Conservation (phyloP, 2,888 invertebrate species). For the Melangyna quadrimaculata region DNA sequence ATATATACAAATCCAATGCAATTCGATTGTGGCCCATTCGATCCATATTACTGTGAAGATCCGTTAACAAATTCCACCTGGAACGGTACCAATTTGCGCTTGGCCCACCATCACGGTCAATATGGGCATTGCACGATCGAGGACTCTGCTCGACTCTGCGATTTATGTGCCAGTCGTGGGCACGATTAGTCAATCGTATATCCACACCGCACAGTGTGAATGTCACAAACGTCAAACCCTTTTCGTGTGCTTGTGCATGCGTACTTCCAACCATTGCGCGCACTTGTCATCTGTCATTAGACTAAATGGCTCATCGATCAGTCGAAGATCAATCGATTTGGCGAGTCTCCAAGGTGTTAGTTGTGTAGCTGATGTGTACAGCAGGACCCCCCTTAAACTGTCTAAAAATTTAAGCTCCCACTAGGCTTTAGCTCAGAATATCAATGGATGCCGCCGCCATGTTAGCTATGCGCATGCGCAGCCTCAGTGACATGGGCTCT, state of each 20-base stretch:
- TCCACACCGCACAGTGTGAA: background rate
- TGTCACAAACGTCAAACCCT: slow-evolving; percentile 42
- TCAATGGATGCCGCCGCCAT: slow-evolving; percentile 66
- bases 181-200: slow-evolving; percentile 57
- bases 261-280: slow-evolving; percentile 44
- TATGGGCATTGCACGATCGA: slow-evolving; percentile 64
- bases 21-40: slow-evolving; percentile 34
- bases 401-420: slow-evolving; percentile 29
- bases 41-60: slow-evolving; percentile 59
- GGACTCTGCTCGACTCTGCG: background rate
- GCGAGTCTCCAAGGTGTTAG: slow-evolving; percentile 47
- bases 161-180: slow-evolving; percentile 67
- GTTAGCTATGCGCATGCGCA: slow-evolving; percentile 47
- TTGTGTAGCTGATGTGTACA: background rate
- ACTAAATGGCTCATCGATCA: slow-evolving; percentile 66
- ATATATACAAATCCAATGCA: slow-evolving; percentile 7
- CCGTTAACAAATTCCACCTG: slow-evolving; percentile 69
- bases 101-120: slow-evolving; percentile 34
- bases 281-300: slow-evolving; percentile 72
- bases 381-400: background rate
- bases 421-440: slow-evolving; percentile 18
- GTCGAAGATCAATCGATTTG: slow-evolving; percentile 66
- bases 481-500: slow-evolving; percentile 28
- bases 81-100: slow-evolving; percentile 53
- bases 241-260: slow-evolving; percentile 27